These are phyloP conservation scores for Solea senegalensis DNA, from an alignment of 2,113 vertebrate genomes.

Conservation along the genomic window DNA sequence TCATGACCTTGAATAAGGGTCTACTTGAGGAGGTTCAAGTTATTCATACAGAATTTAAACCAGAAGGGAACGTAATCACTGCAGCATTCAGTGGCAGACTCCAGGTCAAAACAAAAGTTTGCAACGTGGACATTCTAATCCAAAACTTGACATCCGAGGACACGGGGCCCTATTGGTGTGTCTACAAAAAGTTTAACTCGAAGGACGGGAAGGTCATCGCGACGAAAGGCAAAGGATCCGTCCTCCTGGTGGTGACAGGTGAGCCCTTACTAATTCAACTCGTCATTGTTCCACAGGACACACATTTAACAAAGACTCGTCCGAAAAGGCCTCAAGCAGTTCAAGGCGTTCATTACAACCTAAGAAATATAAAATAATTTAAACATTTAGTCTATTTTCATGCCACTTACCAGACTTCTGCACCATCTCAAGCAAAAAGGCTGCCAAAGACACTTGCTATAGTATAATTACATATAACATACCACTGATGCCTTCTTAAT, in stretches of 20 bases:
- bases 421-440: too few relatives aligned
- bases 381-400: not conserved
- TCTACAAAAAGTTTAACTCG: accelerated
- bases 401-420: too few relatives aligned
- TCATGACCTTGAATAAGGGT: conserved; percentile 7
- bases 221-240: not conserved
- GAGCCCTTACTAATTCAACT: not conserved
- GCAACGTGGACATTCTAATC: conserved; percentile 35
- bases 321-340: not conserved
- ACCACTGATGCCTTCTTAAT: too few relatives aligned
- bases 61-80: accelerated
- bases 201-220: accelerated
- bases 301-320: not conserved
- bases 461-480: too few relatives aligned
- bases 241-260: conserved; percentile 67
- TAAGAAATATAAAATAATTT: not conserved
- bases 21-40: accelerated
- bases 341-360: not conserved
- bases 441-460: too few relatives aligned
- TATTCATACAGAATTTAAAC: accelerated
- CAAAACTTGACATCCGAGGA: conserved; percentile 52
- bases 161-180: conserved; percentile 58
- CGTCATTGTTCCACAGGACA: not conserved
- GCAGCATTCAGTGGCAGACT: accelerated
- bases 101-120: accelerated